Percentiles rank a stretch among this genome's conserved stretches.
Conservation (phyloP, 2,797 vertebrate species). For the Pseudocheirus occidentalis region DNA sequence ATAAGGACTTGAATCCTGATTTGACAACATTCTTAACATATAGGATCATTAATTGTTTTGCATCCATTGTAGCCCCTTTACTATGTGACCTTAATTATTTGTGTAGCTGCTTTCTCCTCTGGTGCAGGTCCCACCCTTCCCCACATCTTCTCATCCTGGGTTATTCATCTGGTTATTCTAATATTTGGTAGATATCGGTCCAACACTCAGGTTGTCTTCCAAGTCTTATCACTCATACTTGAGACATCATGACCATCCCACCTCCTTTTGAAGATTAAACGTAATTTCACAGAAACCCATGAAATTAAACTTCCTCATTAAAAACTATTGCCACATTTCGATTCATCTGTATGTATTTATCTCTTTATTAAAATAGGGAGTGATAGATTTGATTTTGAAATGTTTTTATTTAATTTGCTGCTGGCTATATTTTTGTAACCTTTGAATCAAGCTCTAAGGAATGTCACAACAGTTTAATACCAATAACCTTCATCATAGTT, state of each 20-base stretch:
- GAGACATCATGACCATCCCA: background rate
- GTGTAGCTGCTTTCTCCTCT: background rate
- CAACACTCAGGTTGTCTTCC: background rate
- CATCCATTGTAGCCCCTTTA: background rate
- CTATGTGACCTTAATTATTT: background rate
- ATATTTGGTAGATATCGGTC: background rate
- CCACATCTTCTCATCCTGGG: background rate
- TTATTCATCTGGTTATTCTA: background rate
- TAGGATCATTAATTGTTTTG: background rate
- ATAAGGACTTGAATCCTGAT: background rate
- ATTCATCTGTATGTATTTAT: background rate
- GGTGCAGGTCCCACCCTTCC: background rate
- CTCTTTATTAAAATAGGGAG: background rate
- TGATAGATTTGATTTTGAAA: background rate
- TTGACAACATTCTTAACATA: background rate
- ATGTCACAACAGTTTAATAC: background rate
- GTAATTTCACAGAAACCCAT: background rate
- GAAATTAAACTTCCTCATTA: background rate
- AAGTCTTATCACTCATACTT: background rate
- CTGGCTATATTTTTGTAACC: background rate
- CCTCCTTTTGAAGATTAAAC: background rate
- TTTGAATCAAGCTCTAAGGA: background rate
- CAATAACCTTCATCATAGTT: background rate
- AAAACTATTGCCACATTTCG: background rate
- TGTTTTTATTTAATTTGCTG: background rate